phyloP scores from a whole-genome alignment of 2,888 invertebrate genomes.

The Eupithecia pulchellata region DNA sequence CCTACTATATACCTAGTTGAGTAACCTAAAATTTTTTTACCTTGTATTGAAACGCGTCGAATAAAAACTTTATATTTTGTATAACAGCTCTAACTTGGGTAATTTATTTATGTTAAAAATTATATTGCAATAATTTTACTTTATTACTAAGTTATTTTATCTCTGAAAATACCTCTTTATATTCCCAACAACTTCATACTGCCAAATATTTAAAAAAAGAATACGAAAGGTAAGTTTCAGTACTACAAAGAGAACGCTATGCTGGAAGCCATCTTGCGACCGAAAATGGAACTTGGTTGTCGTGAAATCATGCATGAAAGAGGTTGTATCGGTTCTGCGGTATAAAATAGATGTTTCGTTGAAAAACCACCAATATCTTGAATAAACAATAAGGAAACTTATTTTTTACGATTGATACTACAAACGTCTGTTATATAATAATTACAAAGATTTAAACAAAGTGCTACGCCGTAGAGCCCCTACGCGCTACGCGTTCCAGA shows the following conservation, averaged over 20 bases:
- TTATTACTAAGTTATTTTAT: no score
- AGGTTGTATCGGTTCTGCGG: background rate
- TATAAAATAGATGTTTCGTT: background rate
- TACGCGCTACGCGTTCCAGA: slow-evolving; percentile 8
- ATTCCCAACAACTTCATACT: background rate
- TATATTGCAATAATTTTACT: no score
- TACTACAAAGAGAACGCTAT: background rate
- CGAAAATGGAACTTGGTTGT: slow-evolving; percentile 21
- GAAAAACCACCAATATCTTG: background rate
- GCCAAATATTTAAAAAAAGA: background rate
- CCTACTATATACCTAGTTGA: no score
- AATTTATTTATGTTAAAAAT: no score
- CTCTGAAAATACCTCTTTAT: background rate
- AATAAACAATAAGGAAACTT: background rate
- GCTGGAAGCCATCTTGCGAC: slow-evolving; percentile 24
- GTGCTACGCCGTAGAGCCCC: slow-evolving; percentile 55
- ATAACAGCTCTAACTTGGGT: no score
- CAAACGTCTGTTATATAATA: background rate
- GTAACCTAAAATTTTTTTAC: no score
- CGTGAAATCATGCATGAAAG: background rate
- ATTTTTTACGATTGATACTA: background rate
- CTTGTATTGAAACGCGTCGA: no score
- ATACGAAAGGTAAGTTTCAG: background rate
- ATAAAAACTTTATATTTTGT: no score
- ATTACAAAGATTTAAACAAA: slow-evolving; percentile 2